phyloP scores from a whole-genome alignment of 35 echinoderm and acorn worm genomes.

The Diadema setosum region DNA sequence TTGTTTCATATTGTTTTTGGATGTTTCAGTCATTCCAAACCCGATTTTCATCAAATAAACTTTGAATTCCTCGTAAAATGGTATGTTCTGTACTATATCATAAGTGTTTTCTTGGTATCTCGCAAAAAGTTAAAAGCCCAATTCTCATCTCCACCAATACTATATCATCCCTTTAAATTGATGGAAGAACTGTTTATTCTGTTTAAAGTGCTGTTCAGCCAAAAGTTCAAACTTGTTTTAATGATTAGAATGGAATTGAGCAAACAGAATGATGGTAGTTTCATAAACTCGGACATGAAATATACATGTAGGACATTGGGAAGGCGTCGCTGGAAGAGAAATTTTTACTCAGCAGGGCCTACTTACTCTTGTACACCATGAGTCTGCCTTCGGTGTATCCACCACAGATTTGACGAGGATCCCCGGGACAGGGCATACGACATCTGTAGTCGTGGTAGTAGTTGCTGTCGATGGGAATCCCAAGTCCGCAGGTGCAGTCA shows the following conservation, averaged over 20 bases:
- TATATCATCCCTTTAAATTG: no score
- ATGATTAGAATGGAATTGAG: background rate
- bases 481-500: background rate
- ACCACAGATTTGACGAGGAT: background rate
- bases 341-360: background rate
- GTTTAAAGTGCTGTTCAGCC: no score
- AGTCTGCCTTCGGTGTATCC: slow-evolving; percentile 1
- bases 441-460: slow-evolving; percentile 7
- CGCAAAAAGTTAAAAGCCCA: no score
- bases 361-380: slow-evolving; percentile 8
- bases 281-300: background rate
- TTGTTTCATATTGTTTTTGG: no score
- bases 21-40: no score
- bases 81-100: no score
- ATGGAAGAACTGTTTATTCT: no score
- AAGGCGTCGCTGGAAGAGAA: background rate
- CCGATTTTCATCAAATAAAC: no score
- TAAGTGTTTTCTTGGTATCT: no score
- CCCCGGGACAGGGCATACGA: background rate
- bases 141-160: no score
- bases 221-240: no score
- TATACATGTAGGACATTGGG: background rate
- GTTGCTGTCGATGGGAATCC: background rate
- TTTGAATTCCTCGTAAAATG: no score
- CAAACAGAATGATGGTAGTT: background rate